Evolutionary conservation across 2,113 vertebrate genomes (phyloP).

Genomic region (Probosciger aterrimus): DNA sequence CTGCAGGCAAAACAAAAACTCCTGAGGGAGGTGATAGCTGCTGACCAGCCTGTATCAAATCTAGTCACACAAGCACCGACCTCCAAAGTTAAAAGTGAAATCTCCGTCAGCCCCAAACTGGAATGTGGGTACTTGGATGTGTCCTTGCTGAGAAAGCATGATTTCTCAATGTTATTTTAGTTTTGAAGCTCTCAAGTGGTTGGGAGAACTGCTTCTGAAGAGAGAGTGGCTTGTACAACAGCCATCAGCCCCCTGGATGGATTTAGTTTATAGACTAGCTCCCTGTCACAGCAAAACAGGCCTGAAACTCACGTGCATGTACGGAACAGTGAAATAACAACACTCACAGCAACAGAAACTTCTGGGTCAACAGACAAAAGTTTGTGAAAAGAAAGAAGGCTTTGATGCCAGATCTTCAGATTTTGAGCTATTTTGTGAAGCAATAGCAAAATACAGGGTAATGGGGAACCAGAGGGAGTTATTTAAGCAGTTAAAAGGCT

Average conservation of each 20-base stretch:
- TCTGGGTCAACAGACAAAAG: not conserved
- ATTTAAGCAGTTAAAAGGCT: conserved; percentile 38
- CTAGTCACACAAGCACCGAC: not conserved
- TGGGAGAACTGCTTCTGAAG: not conserved
- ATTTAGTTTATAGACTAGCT: not conserved
- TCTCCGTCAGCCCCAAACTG: not conserved
- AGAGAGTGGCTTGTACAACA: not conserved
- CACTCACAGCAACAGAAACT: not conserved
- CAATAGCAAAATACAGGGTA: not conserved
- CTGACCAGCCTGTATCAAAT: not conserved
- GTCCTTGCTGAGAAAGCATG: not conserved
- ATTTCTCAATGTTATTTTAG: not conserved
- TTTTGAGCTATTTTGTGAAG: conserved; percentile 27
- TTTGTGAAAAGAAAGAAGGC: not conserved
- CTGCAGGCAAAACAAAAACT: not conserved
- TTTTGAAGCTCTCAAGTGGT: not conserved
- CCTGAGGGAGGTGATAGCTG: not conserved
- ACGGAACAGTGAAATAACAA: fast-evolving
- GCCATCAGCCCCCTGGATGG: not conserved
- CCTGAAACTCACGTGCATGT: not conserved
- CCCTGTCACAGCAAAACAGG: not conserved
- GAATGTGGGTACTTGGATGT: not conserved
- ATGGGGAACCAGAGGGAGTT: conserved; percentile 41
- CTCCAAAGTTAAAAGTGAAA: not conserved
- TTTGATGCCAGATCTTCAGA: not conserved